These are phyloP conservation scores for Aphaenogaster ashmeadi DNA, from an alignment of 1,140 invertebrate species.

Conservation along the genomic window DNA sequence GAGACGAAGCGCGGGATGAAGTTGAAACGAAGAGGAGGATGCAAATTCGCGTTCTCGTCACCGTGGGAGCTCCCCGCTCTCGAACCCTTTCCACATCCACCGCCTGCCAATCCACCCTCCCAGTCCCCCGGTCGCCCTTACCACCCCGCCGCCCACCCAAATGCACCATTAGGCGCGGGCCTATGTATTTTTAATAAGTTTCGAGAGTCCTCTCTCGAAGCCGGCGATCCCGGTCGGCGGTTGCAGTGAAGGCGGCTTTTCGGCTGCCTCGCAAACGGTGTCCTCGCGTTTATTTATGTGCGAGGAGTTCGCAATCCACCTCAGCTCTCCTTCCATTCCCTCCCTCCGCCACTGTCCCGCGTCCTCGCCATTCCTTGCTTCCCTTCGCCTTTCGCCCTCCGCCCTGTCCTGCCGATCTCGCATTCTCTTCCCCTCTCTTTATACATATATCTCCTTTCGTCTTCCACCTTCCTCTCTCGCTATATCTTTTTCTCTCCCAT, in stretches of 20 bases:
- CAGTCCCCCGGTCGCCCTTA: not conserved
- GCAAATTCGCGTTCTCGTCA: slow-evolving; percentile 75
- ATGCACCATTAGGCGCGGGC: slow-evolving; percentile 80
- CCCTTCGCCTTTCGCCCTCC: slow-evolving; percentile 4
- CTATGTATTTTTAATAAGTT: slow-evolving; percentile 86
- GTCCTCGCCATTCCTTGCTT: slow-evolving; percentile 35
- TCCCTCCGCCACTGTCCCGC: not conserved
- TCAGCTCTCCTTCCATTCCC: slow-evolving; percentile 65
- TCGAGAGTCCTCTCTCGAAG: slow-evolving; percentile 80
- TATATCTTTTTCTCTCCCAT: slow-evolving; percentile 59
- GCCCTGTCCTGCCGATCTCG: slow-evolving; percentile 60
- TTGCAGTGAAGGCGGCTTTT: slow-evolving; percentile 82
- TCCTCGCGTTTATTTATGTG: slow-evolving; percentile 85
- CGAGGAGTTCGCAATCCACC: slow-evolving; percentile 78
- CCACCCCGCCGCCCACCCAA: slow-evolving; percentile 75
- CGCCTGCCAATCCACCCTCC: slow-evolving; percentile 68
- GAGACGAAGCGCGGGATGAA: not conserved
- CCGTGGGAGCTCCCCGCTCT: slow-evolving; percentile 64
- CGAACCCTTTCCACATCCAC: slow-evolving; percentile 57
- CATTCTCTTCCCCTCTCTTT: slow-evolving; percentile 26
- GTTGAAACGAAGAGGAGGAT: slow-evolving; percentile 39
- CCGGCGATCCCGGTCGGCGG: slow-evolving; percentile 77
- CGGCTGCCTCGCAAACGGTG: slow-evolving; percentile 81
- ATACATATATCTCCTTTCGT: slow-evolving; percentile 34
- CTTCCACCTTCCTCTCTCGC: slow-evolving; percentile 4